Conservation (phyloP, 2,888 invertebrate species). For the Notodonta dromedarius region DNA sequence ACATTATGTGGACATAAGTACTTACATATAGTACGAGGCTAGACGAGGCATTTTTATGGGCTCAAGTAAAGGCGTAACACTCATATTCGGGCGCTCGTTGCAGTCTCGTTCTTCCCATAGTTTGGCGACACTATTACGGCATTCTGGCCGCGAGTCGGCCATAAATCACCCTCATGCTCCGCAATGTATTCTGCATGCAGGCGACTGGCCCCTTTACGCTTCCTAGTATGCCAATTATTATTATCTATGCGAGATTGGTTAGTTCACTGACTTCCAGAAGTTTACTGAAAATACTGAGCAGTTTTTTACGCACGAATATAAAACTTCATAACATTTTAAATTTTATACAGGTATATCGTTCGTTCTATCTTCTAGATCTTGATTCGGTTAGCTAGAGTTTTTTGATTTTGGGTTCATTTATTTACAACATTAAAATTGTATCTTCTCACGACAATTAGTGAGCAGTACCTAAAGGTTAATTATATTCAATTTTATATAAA, state of each 20-base stretch:
- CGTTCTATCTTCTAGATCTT: not conserved
- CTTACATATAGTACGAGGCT: constrained; percentile 45
- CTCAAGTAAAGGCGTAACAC: constrained; percentile 48
- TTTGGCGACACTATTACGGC: constrained; percentile 66
- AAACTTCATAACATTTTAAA: too few relatives aligned
- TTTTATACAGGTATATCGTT: not conserved
- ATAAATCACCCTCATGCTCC: constrained; percentile 65
- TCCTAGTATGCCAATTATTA: constrained; percentile 60
- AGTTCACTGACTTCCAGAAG: constrained; percentile 36
- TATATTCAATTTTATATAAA: too few relatives aligned
- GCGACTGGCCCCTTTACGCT: constrained; percentile 41
- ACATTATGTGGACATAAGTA: constrained; percentile 10
- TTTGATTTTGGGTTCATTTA: too few relatives aligned
- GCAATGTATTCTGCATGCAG: constrained; percentile 66
- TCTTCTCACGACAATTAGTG: too few relatives aligned
- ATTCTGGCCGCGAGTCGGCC: constrained; percentile 65
- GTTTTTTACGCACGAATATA: not conserved
- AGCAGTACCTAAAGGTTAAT: too few relatives aligned
- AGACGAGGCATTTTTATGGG: constrained; percentile 62
- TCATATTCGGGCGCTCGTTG: constrained; percentile 57
- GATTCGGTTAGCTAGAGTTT: too few relatives aligned
- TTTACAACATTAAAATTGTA: too few relatives aligned
- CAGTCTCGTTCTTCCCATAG: constrained; percentile 51
- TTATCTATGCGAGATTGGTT: constrained; percentile 49
- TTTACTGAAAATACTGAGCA: not conserved